Base-by-base conservation (phyloP, 30 jellyfish, hydroid and myxozoan species). In the Aurelia sp. region DNA sequence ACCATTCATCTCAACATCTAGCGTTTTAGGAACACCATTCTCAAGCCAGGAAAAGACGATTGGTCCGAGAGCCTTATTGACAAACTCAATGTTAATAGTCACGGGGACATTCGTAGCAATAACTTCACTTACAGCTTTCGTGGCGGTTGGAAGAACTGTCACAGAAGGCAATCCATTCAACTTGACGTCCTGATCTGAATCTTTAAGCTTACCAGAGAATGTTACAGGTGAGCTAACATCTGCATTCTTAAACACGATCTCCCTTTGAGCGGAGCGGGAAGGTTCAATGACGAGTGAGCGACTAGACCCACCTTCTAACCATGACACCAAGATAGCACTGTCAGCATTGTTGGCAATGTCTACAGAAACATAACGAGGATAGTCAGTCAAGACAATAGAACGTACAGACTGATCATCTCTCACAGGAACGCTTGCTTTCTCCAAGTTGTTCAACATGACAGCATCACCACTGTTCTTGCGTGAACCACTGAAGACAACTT, bases 301-400 rank as follows among this genome's bases (percentile, higher is more conserved):
- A 9, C 4, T 22, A 10, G 19, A 6, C 11, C 59, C 40, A 5
- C 66, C 66, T 52, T 78, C 89, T 5, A 13, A 8, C 89, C 89
- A 78, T 16, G 24, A 12, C n/a, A 78, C 22, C 13, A 20, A 52
- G 24, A 78, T 66, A 4, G 40, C 80, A 13, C 78, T 63, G 40
- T 62, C 70, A 10, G 80, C 89, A 64, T 78, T 78, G 31, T 78
- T 78, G 24, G 89, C 89, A 78, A 78, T 20, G 66, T 78, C 89
- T 6, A 59, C 69, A 33, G 69, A 12, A 21, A 59, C 33, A 59
- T 59, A 59, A 4, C 69, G 69, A 59, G 33, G 69, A 21, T 21
- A 21, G 6, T 59, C 69, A n/a, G 69, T 59, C 33, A 21, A n/a
- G 69, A 59, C 4, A 21, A 59, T 13, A 21, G 69, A 5, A 18